phyloP scores from a whole-genome alignment of 2,113 vertebrate genomes.

The Chamaea fasciata region DNA sequence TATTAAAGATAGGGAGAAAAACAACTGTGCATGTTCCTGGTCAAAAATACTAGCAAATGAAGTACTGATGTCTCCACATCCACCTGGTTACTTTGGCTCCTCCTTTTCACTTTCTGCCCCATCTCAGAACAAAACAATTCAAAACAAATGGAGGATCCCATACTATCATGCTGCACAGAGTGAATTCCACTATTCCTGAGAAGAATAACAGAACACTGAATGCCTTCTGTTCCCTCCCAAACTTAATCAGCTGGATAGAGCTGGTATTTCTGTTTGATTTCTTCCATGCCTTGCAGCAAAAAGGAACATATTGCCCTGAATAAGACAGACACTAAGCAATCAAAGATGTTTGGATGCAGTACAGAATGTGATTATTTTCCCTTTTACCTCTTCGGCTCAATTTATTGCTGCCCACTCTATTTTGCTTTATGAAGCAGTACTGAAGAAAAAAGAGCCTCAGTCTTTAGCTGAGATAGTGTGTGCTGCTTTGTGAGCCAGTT shows the following conservation, averaged over 20 bases:
- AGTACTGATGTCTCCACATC: neutral
- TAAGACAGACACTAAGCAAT: slow-evolving; percentile 17
- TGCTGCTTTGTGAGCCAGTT: neutral
- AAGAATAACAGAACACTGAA: neutral
- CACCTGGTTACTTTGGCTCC: neutral
- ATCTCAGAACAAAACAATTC: neutral
- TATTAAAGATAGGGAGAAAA: neutral
- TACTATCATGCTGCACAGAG: neutral
- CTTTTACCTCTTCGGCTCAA: neutral
- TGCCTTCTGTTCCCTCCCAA: neutral
- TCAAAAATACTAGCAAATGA: neutral
- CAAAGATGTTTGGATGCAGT: neutral
- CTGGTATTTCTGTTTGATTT: slow-evolving; percentile 20
- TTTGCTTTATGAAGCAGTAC: neutral
- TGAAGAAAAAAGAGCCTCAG: neutral
- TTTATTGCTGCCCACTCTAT: neutral
- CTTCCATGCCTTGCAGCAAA: neutral
- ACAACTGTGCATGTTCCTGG: neutral
- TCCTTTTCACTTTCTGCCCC: neutral
- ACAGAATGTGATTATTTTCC: neutral
- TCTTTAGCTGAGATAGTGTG: neutral
- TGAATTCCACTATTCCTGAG: neutral
- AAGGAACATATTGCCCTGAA: neutral
- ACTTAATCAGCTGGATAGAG: neutral
- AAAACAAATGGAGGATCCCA: neutral